Evolutionary conservation across 2,797 vertebrate genomes (phyloP).

Genomic region (Forpus xanthops): DNA sequence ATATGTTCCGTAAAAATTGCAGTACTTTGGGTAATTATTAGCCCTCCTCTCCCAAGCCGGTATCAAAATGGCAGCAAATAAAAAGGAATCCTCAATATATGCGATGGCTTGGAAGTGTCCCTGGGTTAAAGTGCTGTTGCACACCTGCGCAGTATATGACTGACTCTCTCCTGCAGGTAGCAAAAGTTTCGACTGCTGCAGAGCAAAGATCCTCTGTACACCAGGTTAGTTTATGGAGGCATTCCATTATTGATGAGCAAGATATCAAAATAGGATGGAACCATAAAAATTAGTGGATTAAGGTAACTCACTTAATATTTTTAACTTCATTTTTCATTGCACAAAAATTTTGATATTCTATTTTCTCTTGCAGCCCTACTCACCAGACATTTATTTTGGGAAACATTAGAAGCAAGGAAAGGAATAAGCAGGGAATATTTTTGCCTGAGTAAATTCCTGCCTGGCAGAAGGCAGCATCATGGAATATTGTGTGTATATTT

Average conservation of each 20-base stretch:
- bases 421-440: not conserved
- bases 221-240: not conserved
- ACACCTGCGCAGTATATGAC: rapidly evolving
- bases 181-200: not conserved
- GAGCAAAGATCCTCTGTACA: not conserved
- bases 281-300: not conserved
- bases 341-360: not conserved
- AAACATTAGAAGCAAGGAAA: not conserved
- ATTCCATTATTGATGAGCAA: not conserved
- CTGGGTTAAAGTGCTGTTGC: not conserved
- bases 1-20: not conserved
- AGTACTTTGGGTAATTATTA: not conserved
- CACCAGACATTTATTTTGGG: not conserved
- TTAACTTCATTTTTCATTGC: not conserved
- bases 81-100: not conserved
- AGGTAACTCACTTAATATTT: not conserved
- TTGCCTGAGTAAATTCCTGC: not conserved
- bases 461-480: not conserved
- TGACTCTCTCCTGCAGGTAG: not conserved
- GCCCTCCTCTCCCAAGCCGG: not conserved
- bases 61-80: not conserved
- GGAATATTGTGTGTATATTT: not conserved
- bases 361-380: not conserved
- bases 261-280: not conserved
- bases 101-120: not conserved